Evolutionary conservation across 1,140 invertebrate species (phyloP), one percentile per base, ranked within the genome.

Genomic region (Papilio dardanus): DNA sequence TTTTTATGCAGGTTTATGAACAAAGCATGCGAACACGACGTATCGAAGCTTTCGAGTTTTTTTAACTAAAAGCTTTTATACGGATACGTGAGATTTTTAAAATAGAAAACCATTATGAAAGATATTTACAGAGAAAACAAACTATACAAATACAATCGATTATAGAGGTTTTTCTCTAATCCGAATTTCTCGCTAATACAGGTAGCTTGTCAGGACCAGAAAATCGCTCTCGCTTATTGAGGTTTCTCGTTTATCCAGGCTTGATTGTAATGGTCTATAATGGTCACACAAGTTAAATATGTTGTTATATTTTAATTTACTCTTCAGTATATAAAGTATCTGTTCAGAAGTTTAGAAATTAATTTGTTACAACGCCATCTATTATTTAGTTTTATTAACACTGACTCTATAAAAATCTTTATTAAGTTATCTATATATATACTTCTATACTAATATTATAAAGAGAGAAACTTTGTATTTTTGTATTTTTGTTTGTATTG

Each of bases 1-100:
- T 84, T 84, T 84, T 84, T 84, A 80, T 77, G 76, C 71, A 66
- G 76, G 54, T 79, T 83, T 80, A 79, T 81, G 75, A n/a, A n/a
- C 76, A 77, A 54, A 77, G 79, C 79, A 77, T 79, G 76, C 58
- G 71, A 24, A 35, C 67, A 69, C 77, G 76, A 35, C 19, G 31
- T 33, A 68, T 68, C 66, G 66, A 40, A 68, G 66, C 19, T 24
- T 12, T 33, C 14, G 2, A 37, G 33, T 33, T 68, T 68, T 37
- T 40, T 24, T 12, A 40, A 68, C 66, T 28, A 28, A 68, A 68
- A 68, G 66, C 66, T 68, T 24, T 68, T 35, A 37, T 19, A 24
- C 28, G 21, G 24, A 3, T 4, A 35, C 65, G 65, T 66, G 31
- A 35, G 16, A 33, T 35, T 66, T 66, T 66, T 66, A 28, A 28